Evolutionary conservation across 2,888 invertebrate genomes (phyloP).

Genomic region (Elysia crispata): DNA sequence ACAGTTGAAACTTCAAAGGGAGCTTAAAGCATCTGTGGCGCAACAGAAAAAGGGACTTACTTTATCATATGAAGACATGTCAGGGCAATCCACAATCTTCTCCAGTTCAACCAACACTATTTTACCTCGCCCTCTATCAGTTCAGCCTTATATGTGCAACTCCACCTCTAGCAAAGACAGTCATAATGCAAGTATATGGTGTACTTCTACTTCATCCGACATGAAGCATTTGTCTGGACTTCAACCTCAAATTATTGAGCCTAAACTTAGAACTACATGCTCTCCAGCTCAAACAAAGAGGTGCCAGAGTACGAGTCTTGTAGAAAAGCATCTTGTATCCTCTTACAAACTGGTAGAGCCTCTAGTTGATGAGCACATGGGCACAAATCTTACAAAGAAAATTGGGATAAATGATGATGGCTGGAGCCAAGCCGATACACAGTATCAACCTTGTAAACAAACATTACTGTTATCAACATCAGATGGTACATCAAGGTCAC

Average conservation of each 20-base stretch:
- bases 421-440: no score
- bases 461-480: constrained; percentile 4
- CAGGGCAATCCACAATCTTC: no score
- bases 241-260: background rate
- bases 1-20: constrained; percentile 14
- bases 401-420: no score
- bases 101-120: background rate
- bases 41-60: no score
- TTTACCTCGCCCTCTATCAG: constrained; percentile 29
- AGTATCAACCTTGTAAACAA: no score
- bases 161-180: background rate
- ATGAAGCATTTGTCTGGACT: background rate
- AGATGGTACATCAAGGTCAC: background rate
- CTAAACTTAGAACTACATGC: background rate
- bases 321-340: constrained; percentile 27
- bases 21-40: constrained; percentile 5
- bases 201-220: background rate
- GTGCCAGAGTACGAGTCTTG: constrained; percentile 45
- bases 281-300: constrained; percentile 31
- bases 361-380: no score
- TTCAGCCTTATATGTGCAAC: constrained; percentile 28
- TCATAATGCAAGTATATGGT: no score
- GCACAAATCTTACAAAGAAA: no score
- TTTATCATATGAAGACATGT: no score
- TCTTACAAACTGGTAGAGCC: no score